Evolutionary conservation across 2,888 invertebrate species (phyloP).

Genomic region (Hipparchia sbordonii): DNA sequence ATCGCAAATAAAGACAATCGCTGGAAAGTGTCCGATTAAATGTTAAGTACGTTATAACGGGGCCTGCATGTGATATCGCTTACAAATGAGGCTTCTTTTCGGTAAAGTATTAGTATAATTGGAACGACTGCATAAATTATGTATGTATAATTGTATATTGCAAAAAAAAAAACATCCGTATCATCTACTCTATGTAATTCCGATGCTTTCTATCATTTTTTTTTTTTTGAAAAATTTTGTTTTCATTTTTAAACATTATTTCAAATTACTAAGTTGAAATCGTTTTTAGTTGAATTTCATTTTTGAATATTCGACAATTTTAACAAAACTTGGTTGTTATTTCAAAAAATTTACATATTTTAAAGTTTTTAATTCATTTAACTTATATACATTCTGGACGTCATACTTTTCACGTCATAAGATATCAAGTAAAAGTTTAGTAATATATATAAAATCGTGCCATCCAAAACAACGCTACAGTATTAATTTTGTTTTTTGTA

Average conservation of each 20-base stretch:
- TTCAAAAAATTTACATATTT: no score
- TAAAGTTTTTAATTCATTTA: not conserved
- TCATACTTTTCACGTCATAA: not conserved
- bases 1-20: not conserved
- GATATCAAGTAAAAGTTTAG: not conserved
- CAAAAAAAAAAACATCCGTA: not conserved
- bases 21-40: not conserved
- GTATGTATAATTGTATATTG: not conserved
- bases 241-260: not conserved
- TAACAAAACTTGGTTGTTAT: not conserved
- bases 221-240: not conserved
- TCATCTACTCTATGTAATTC: not conserved
- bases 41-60: slow-evolving; percentile 30
- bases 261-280: not conserved
- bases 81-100: slow-evolving; percentile 34
- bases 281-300: not conserved
- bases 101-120: slow-evolving; percentile 22
- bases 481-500: not conserved
- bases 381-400: not conserved
- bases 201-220: not conserved
- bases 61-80: slow-evolving; percentile 36
- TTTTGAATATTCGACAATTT: not conserved
- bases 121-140: not conserved
- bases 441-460: not conserved
- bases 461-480: slow-evolving; percentile 1